Evolutionary conservation across 2,113 vertebrate genomes (phyloP), one percentile per base, ranked within the genome.

Genomic region (Stictonetta naevosa): DNA sequence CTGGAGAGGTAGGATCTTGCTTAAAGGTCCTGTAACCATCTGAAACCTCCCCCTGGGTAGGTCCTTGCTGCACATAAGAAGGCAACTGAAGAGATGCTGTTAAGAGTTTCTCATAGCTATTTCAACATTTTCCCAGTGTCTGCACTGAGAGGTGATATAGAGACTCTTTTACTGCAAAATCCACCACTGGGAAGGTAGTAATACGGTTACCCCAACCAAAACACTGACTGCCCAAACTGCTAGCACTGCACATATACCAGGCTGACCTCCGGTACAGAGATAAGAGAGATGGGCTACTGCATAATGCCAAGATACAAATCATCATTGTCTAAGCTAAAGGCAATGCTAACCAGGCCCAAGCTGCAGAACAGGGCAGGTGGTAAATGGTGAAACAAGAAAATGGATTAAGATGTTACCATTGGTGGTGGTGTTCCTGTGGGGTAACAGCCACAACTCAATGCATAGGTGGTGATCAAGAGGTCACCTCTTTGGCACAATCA

Each of bases 401-500:
- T 5, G 31, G 8, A n/a, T 21, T 11, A 21, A 63, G 2, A 3
- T 90, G 26, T 17, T 2, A 2, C 21, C 13, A 44, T 31, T 76
- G 28, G 12, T 34, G 34, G 36, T 55, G 46, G 3, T 3, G 1
- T 29, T 53, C 25, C 26, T 67, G 46, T 29, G 53, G 6, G n/a
- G n/a, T 53, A 52, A 36, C 19, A 82, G 23, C 8, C 36, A 22
- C 0, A 0, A 28, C 4, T n/a, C 23, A 31, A 10, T 1, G 5
- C 12, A 4, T 1, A 34, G 66, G 17, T 44, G 36, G 56, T 44
- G 48, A 15, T 22, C 2, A 9, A 66, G 59, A 59, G 29, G 31
- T 38, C 16, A 3, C 3, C 20, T 13, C 20, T 78, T 36, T 60
- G 74, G 17, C 11, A 19, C 21, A 55, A 11, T 0, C 0, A 55